Base-by-base conservation (phyloP, 2,888 invertebrate species). In the Drosophila kuntzei region DNA sequence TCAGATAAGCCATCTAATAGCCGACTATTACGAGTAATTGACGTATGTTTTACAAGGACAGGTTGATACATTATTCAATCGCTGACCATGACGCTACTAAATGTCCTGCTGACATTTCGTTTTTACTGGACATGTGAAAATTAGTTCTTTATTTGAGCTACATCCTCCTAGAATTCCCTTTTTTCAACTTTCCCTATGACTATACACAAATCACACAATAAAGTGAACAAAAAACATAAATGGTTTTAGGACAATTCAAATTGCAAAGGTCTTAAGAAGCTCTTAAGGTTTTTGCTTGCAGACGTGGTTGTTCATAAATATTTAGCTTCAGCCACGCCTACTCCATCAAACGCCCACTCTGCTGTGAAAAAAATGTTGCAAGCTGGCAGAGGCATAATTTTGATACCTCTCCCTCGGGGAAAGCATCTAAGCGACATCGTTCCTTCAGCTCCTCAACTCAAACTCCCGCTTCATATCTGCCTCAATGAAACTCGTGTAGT, bases 341-440 rank as follows among this genome's bases (percentile, higher is more conserved):
- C 16, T 16, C 11, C 6, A 3, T 5, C 20, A 9, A n/a, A 34
- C 6, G 5, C 32, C 27, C 12, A n/a, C 20, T 36, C 18, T 37
- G 55, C 39, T 43, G 32, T 22, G 39, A 18, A 64, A 62, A 74
- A 68, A n/a, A n/a, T 39, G 71, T 68, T 76, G 65, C 57, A 70
- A 68, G 73, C 62, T 88, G 81, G 81, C 83, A 87, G 41, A 61
- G 69, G 80, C 76, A 82, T 82, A 85, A 85, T 88, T 86, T 69
- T 47, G 49, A 67, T 62, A 58, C 41, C 51, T 44, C 47, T 47
- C 49, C 62, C 46, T 67, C 37, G 39, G 41, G 44, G 27, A 14
- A 29, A 2, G 22, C 4, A 72, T 46, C 36, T 73, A 27, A 14
- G 65, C 27, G 55, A 49, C 63, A 53, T 65, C 39, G 9, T 59